These are phyloP conservation scores for Drosophila carrolli DNA, from an alignment of 1,140 invertebrate genomes.

Conservation along the genomic window DNA sequence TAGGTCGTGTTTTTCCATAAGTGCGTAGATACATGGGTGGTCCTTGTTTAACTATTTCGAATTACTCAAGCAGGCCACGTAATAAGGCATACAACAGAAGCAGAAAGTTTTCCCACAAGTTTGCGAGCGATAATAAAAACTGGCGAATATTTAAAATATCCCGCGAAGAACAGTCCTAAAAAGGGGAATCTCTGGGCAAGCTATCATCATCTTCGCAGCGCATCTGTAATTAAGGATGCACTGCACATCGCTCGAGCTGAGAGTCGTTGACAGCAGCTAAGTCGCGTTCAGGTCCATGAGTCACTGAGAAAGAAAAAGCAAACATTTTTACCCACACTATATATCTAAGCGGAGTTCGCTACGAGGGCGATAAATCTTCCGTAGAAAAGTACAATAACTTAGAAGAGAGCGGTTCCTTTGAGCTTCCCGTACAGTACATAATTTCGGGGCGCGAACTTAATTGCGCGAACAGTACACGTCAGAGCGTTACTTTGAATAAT, in stretches of 20 bases:
- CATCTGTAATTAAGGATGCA: slow-evolving; percentile 74
- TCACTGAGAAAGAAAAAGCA: slow-evolving; percentile 37
- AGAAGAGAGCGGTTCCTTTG: slow-evolving; percentile 45
- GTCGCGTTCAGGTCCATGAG: slow-evolving; percentile 48
- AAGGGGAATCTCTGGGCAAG: slow-evolving; percentile 3
- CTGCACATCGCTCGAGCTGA: slow-evolving; percentile 61
- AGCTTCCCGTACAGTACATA: slow-evolving; percentile 7
- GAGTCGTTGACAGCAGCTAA: slow-evolving; percentile 71
- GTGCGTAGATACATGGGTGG: neutral
- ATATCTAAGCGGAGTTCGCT: slow-evolving; percentile 55
- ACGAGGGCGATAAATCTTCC: slow-evolving; percentile 60
- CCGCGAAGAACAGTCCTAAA: slow-evolving; percentile 6
- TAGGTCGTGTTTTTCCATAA: neutral
- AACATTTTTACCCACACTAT: slow-evolving; percentile 35
- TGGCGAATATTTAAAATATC: slow-evolving; percentile 42
- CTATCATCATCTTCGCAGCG: neutral
- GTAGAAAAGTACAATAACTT: slow-evolving; percentile 70
- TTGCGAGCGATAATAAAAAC: slow-evolving; percentile 45
- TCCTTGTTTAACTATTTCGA: neutral
- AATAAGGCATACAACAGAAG: slow-evolving; percentile 19
- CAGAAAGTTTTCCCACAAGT: slow-evolving; percentile 27
- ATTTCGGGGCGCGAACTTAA: slow-evolving; percentile 40
- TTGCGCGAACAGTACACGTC: slow-evolving; percentile 34
- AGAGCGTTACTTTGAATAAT: slow-evolving; percentile 36
- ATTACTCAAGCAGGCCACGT: slow-evolving; percentile 45